phyloP scores from a whole-genome alignment of 2,113 vertebrate genomes.

The Spea multiplicata region DNA sequence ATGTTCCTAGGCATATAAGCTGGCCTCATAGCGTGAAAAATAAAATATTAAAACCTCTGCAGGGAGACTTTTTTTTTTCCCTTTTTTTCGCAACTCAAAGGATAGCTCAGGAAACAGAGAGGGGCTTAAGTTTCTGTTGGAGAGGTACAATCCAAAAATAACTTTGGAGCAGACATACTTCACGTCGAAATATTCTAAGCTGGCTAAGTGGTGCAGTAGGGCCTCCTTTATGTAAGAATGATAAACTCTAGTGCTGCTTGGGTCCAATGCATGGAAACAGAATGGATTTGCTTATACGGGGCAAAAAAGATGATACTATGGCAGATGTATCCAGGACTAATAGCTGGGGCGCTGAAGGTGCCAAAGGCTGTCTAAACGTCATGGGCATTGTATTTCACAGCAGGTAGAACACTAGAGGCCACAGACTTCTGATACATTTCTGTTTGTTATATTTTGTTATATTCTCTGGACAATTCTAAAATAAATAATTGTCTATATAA shows the following conservation, averaged over 20 bases:
- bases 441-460: no score
- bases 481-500: no score
- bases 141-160: conserved; percentile 22
- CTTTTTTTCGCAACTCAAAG: not conserved
- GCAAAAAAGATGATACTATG: no score
- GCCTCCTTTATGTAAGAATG: not conserved
- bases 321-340: no score
- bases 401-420: no score
- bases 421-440: no score
- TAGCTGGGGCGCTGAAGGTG: no score
- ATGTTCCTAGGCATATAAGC: not conserved
- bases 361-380: no score
- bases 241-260: not conserved
- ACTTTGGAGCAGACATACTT: conserved; percentile 15
- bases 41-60: conserved; percentile 22
- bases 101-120: not conserved
- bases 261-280: no score
- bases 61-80: conserved; percentile 12
- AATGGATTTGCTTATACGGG: no score
- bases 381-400: no score
- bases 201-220: not conserved
- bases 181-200: conserved; percentile 5
- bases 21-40: not conserved
- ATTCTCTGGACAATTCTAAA: no score
- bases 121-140: conserved; percentile 1